Conservation (phyloP, 2,888 invertebrate species). For the Phortica okadai region DNA sequence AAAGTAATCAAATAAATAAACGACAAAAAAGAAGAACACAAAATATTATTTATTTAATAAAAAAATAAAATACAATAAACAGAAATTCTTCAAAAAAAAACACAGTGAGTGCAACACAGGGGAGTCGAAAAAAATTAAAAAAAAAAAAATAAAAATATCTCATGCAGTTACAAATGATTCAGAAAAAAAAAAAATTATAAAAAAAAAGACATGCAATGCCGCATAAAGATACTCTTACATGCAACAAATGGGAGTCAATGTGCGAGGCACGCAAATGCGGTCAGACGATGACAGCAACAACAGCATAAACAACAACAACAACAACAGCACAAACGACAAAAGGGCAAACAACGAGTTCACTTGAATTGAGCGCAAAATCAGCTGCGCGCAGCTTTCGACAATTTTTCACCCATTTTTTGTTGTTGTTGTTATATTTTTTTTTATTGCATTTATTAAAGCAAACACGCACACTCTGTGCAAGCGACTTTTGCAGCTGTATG, state of each 20-base stretch:
- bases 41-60: constrained; percentile 4
- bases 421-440: constrained; percentile 4
- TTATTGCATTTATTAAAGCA: constrained; percentile 17
- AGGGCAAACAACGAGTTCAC: not conserved
- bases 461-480: not conserved
- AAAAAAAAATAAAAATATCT: not conserved
- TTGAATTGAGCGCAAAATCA: constrained; percentile 14
- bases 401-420: constrained; percentile 1
- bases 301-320: not conserved
- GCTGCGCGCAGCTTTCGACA: constrained; percentile 26
- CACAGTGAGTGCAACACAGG: not conserved
- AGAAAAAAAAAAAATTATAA: constrained; percentile 1
- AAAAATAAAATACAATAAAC: constrained; percentile 29
- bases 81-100: too few species aligned
- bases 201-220: not conserved
- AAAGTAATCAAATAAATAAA: not conserved
- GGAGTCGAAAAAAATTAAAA: not conserved
- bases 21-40: not conserved
- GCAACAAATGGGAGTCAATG: constrained; percentile 26
- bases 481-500: constrained; percentile 1
- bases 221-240: constrained; percentile 5
- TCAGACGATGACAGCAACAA: constrained; percentile 1
- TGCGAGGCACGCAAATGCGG: constrained; percentile 25
- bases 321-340: constrained; percentile 5
- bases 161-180: not conserved